Evolutionary conservation across 2,113 vertebrate species (phyloP).

Genomic region (Brienomyrus brachyistius): DNA sequence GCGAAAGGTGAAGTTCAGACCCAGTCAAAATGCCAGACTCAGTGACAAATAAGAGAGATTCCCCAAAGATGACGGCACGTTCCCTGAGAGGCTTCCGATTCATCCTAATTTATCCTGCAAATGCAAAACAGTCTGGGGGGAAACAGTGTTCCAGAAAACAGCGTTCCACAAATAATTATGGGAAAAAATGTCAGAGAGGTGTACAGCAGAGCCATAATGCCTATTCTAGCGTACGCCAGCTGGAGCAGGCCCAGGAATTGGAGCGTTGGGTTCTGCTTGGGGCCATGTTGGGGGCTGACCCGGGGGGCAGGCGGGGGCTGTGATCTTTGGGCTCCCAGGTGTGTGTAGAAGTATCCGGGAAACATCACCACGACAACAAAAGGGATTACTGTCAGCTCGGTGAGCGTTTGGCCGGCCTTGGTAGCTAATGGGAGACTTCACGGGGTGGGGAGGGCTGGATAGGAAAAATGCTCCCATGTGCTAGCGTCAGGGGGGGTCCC

Average conservation of each 20-base stretch:
- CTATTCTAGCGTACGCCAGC: background rate
- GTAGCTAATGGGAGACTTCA: conserved; percentile 32
- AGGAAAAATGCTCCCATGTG: conserved; percentile 1
- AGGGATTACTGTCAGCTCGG: conserved; percentile 31
- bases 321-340: conserved; percentile 34
- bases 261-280: background rate
- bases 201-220: background rate
- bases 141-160: conserved; percentile 20
- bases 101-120: conserved; percentile 22
- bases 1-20: conserved; percentile 42
- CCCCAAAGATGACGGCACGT: conserved; percentile 34
- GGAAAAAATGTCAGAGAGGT: background rate
- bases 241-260: background rate
- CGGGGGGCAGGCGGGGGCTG: conserved; percentile 9
- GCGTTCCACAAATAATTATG: background rate
- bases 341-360: conserved; percentile 29
- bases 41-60: conserved; percentile 47
- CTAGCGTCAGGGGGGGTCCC: background rate
- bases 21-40: conserved; percentile 24
- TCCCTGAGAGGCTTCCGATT: conserved; percentile 25
- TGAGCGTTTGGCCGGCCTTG: conserved; percentile 31
- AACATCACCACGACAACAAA: conserved; percentile 44
- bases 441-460: background rate
- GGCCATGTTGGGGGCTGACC: background rate
- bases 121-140: conserved; percentile 23